Conservation (phyloP, 2,113 vertebrate species). For the Cariama cristata region DNA sequence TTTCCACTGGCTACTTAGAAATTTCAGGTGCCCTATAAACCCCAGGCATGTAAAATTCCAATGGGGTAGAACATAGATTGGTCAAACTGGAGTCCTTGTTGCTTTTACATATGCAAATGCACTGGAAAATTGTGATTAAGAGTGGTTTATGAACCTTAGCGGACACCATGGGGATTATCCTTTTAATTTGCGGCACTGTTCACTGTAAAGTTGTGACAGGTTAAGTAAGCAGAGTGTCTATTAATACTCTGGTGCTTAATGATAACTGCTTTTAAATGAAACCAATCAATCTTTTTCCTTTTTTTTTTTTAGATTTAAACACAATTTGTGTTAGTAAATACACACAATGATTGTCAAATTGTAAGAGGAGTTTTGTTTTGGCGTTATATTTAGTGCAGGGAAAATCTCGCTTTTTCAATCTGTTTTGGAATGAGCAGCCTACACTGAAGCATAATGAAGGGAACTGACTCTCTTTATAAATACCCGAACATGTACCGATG, state of each 20-base stretch:
- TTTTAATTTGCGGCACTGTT: not conserved
- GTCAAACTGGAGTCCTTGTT: not conserved
- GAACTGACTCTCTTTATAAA: not conserved
- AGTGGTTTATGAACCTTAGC: not conserved
- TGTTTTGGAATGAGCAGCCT: not conserved
- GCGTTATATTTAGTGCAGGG: not conserved
- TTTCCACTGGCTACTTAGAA: not conserved
- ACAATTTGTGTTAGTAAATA: not conserved
- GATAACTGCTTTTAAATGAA: not conserved
- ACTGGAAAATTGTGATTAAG: not conserved
- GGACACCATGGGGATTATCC: not conserved
- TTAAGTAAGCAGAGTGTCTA: not conserved
- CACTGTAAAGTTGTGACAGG: not conserved
- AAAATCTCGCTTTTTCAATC: not conserved
- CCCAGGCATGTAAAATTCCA: not conserved
- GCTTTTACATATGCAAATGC: not conserved
- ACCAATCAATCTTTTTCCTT: not conserved
- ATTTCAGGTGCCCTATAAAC: not conserved
- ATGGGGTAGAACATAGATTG: not conserved
- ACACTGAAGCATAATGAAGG: not conserved
- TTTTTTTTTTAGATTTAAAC: not conserved
- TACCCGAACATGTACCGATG: fast-evolving
- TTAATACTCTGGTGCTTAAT: not conserved
- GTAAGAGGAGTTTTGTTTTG: not conserved
- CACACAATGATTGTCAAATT: not conserved